These are phyloP conservation scores for Pristionchus entomophagus DNA, from an alignment of 2,888 invertebrate species.

Conservation along the genomic window DNA sequence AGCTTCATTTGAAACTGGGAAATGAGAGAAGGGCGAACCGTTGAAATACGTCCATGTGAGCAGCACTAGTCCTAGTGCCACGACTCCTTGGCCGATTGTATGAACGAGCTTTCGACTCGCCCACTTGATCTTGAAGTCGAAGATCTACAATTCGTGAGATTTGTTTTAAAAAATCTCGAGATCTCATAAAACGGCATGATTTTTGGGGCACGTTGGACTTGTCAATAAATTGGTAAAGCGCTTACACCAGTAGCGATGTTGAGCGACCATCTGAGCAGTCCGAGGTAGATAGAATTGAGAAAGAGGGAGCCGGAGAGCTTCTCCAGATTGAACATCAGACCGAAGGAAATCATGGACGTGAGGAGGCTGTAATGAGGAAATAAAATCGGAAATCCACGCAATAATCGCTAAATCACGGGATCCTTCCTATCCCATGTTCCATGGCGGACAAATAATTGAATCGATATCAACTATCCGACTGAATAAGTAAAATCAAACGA, in stretches of 20 bases:
- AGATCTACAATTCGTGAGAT: no score
- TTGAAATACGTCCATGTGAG: slow-evolving; percentile 44
- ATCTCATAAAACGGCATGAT: no score
- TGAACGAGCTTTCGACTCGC: slow-evolving; percentile 68
- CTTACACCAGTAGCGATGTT: slow-evolving; percentile 59
- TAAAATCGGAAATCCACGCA: no score
- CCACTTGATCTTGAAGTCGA: slow-evolving; percentile 59
- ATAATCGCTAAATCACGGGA: no score
- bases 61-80: slow-evolving; percentile 43
- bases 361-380: slow-evolving; percentile 57
- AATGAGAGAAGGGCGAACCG: background rate
- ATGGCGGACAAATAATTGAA: no score
- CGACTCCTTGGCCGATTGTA: slow-evolving; percentile 51
- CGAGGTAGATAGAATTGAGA: slow-evolving; percentile 66
- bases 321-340: slow-evolving; percentile 72
- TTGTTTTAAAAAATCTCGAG: no score
- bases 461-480: no score
- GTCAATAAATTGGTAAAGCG: background rate
- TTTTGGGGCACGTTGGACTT: background rate
- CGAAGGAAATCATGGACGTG: slow-evolving; percentile 69
- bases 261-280: slow-evolving; percentile 66
- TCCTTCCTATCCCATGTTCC: no score
- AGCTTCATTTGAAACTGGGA: background rate
- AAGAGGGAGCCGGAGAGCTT: slow-evolving; percentile 67
- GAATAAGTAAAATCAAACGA: background rate